Percentiles rank a stretch among this genome's conserved stretches.
Evolutionary conservation across 1,140 invertebrate genomes (phyloP).

Genomic region (Drosophila orosa): DNA sequence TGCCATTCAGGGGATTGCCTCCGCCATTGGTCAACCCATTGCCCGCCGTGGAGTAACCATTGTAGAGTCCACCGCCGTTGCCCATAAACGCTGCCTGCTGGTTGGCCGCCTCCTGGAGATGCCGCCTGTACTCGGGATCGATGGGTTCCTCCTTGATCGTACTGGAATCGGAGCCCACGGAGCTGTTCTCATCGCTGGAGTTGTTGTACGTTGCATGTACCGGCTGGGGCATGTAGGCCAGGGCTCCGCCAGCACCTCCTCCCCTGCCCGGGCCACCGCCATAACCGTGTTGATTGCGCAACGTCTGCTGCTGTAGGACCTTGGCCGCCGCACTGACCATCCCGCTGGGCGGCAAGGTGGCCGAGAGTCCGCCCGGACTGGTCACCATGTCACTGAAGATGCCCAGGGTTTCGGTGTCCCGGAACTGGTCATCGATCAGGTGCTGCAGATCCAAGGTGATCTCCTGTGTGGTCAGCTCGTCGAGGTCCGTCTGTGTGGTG

Average conservation of each 20-base stretch:
- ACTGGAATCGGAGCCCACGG: conserved; percentile 76
- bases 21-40: conserved; percentile 78
- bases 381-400: conserved; percentile 92
- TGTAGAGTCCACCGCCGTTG: conserved; percentile 84
- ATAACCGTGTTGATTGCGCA: conserved; percentile 77
- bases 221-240: conserved; percentile 95
- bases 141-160: conserved; percentile 88
- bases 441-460: conserved; percentile 95
- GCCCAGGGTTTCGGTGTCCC: conserved; percentile 88
- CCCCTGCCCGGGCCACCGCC: conserved; percentile 73
- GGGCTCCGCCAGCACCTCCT: conserved; percentile 86
- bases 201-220: conserved; percentile 91
- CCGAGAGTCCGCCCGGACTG: conserved; percentile 85
- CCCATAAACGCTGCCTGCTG: conserved; percentile 77
- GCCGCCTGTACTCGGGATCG: conserved; percentile 89
- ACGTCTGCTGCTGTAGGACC: conserved; percentile 78
- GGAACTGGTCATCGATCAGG: conserved; percentile 95
- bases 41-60: conserved; percentile 70
- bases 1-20: conserved; percentile 83
- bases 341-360: conserved; percentile 84
- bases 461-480: conserved; percentile 94
- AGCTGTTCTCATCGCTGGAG: conserved; percentile 83
- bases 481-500: conserved; percentile 90
- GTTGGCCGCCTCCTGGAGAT: conserved; percentile 84
- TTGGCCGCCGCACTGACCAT: conserved; percentile 84